Base-by-base conservation (phyloP, 2,797 vertebrate species). In the Mallotus villosus region DNA sequence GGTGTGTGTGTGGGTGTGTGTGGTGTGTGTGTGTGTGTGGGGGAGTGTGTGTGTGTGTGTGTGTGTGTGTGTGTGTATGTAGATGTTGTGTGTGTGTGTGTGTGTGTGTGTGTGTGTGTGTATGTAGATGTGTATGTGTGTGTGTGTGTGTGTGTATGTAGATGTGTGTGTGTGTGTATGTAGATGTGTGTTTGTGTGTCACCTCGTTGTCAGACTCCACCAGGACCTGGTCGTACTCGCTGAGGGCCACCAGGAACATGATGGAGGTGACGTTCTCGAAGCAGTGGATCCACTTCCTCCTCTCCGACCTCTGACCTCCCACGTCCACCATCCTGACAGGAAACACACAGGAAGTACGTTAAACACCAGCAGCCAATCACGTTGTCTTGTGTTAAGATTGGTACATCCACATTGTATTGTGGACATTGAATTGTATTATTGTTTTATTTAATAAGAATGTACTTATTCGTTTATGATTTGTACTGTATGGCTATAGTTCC, bases 231-330 rank as follows among this genome's bases (percentile, higher is more conserved):
- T 98, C 96, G 70, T 97, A 98, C 91, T 97, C 96, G 88, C 96
- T 97, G 90, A 98, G 96, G 0, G 96, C 96, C 85, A 98, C 96
- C 84, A 98, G 92, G 88, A 98, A 98, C 96, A 98, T 97, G 91
- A 98, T 98, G 80, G 96, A 98, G 2, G 96, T 98, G 86, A 98
- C 96, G 17, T 97, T 97, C 93, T 98, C 96, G 88, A 98, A 98
- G 90, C 96, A 98, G 91, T 98, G 96, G 92, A 98, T 97, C 96
- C 96, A 98, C 94, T 97, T 97, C 90, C 96, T 96, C 92, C 96
- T 94, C 86, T 98, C 96, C n/a, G 96, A 98, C 87, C 96, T 93
- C 76, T 98, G 96, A 81, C 96, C 96, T 70, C 96, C 96, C 21
- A 98, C 96, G 82, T 97, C 96, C 86, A 98, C 96, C 96, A 97